Evolutionary conservation across 2,113 vertebrate species (phyloP).

Genomic region (Catharus minimus): DNA sequence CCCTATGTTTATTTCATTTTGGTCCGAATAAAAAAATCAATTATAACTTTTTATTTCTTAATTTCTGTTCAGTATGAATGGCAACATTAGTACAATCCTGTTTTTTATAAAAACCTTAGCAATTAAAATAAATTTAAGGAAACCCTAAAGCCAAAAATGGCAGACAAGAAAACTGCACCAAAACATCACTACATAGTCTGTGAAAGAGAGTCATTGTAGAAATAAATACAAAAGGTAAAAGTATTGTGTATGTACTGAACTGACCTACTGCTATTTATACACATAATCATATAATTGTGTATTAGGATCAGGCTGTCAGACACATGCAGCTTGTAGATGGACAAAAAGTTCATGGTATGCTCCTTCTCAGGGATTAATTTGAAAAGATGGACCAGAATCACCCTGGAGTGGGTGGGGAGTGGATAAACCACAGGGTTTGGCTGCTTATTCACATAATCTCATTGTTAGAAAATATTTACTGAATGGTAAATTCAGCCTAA

Average conservation of each 20-base stretch:
- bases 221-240: conserved; percentile 18
- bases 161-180: fast-evolving
- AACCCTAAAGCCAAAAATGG: not conserved
- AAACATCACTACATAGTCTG: not conserved
- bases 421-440: not conserved
- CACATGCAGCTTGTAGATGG: not conserved
- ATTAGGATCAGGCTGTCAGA: conserved; percentile 7
- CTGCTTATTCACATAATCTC: not conserved
- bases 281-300: not conserved
- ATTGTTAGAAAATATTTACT: not conserved
- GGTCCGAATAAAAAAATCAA: not conserved
- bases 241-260: not conserved
- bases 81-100: not conserved
- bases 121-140: not conserved
- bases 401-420: fast-evolving
- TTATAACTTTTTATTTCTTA: not conserved
- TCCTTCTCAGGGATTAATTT: not conserved
- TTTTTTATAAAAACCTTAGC: not conserved
- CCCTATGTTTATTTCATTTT: not conserved
- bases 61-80: not conserved
- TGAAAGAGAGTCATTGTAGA: not conserved
- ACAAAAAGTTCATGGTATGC: not conserved
- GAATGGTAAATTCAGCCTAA: not conserved
- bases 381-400: not conserved
- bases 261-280: conserved; percentile 20